Percentiles rank a stretch among this genome's conserved stretches.
Conservation (phyloP, 1,140 invertebrate genomes). For the Brachionus plicatilis region DNA sequence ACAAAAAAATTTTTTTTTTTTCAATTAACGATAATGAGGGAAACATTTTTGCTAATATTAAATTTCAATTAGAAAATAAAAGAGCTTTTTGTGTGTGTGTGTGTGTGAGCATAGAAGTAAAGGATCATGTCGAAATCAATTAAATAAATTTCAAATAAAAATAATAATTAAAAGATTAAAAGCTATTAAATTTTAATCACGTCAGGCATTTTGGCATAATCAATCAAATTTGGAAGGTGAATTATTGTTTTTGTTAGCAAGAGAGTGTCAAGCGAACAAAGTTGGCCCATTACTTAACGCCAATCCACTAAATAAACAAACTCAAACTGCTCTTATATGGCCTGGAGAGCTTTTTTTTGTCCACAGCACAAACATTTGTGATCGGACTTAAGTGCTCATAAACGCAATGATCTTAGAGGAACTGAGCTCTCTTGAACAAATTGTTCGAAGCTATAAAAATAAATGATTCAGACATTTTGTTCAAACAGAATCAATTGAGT, state of each 20-base stretch:
- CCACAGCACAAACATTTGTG: neutral
- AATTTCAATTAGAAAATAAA: neutral
- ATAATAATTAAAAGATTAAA: constrained; percentile 30
- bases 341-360: constrained; percentile 11
- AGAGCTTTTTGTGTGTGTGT: neutral
- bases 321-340: neutral
- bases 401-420: neutral
- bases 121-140: constrained; percentile 29
- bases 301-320: constrained; percentile 19
- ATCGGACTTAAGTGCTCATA: neutral
- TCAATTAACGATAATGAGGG: neutral
- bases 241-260: neutral
- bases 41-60: neutral
- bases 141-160: constrained; percentile 22
- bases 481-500: constrained; percentile 22
- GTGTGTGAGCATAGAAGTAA: neutral
- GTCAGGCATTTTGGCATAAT: neutral
- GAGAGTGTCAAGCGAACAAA: constrained; percentile 4
- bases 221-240: neutral
- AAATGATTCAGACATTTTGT: constrained; percentile 1
- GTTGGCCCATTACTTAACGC: neutral
- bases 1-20: neutral
- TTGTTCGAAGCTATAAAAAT: constrained; percentile 21
- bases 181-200: constrained; percentile 29
- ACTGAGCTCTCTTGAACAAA: neutral